These are phyloP conservation scores for Andinoacara biseriatus DNA, from an alignment of 2,113 vertebrate genomes.

Conservation along the genomic window DNA sequence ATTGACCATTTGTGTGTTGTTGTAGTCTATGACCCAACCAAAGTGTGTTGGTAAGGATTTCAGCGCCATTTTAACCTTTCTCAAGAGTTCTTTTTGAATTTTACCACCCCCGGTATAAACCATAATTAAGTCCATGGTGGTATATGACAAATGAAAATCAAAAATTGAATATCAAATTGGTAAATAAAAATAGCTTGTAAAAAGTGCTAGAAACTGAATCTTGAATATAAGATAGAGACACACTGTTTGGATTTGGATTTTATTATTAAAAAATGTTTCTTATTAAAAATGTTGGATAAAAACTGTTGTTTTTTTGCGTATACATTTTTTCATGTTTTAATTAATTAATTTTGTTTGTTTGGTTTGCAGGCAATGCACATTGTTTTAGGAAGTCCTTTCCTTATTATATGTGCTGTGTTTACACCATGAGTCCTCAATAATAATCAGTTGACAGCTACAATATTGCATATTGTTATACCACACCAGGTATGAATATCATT, in stretches of 20 bases:
- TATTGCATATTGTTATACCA: background rate
- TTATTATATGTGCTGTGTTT: background rate
- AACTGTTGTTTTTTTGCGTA: too few relatives aligned
- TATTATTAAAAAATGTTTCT: background rate
- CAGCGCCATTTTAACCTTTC: background rate
- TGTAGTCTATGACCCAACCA: background rate
- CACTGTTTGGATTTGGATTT: background rate
- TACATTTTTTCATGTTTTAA: background rate
- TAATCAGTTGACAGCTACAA: background rate
- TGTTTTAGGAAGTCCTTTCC: accelerated
- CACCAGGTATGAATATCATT: background rate
- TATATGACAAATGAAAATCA: too few relatives aligned
- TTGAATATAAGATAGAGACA: background rate
- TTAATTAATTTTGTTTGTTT: background rate
- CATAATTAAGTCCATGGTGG: too few relatives aligned
- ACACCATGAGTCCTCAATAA: background rate
- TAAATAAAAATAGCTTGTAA: background rate
- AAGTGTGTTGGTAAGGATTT: background rate
- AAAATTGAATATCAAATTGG: background rate
- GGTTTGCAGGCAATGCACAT: background rate
- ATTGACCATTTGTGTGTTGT: too few relatives aligned
- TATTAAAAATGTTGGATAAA: too few relatives aligned
- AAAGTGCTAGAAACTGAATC: background rate
- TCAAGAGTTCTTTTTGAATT: background rate
- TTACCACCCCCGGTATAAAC: background rate